phyloP scores from a whole-genome alignment of 2,888 invertebrate genomes.

The Trichogramma evanescens region DNA sequence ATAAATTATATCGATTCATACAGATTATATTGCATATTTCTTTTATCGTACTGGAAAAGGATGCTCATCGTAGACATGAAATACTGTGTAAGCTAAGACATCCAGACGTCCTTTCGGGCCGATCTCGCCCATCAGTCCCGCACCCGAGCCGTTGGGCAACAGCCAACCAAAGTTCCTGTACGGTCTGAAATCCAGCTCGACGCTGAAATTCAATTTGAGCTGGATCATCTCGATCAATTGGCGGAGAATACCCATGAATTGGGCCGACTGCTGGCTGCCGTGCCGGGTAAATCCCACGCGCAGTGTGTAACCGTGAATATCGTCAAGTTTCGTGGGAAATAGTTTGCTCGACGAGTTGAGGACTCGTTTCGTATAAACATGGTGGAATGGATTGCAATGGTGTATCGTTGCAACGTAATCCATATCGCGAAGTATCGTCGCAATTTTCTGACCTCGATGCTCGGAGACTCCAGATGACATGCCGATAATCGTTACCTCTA shows the following conservation, averaged over 20 bases:
- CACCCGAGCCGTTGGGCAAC: background rate
- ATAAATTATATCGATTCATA: no score
- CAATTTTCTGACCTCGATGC: no score
- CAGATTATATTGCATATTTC: no score
- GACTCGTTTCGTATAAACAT: background rate
- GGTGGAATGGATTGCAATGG: background rate
- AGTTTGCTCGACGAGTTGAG: background rate
- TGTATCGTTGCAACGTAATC: background rate
- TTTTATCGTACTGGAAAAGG: background rate
- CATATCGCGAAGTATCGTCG: no score
- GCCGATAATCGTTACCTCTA: background rate
- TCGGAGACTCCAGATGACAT: no score
- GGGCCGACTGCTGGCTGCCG: background rate
- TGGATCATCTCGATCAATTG: background rate
- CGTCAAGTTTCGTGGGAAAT: background rate
- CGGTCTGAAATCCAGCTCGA: background rate
- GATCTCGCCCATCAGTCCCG: background rate
- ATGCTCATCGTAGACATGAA: background rate
- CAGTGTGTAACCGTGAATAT: background rate
- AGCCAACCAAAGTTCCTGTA: background rate
- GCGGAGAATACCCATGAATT: background rate
- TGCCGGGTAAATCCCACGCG: background rate
- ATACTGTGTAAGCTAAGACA: constrained; percentile 5
- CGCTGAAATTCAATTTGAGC: background rate
- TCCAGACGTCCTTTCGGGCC: background rate